Percentiles rank a stretch among this genome's conserved stretches.
These are phyloP conservation scores for Amblyjoppa proteus DNA, from an alignment of 2,888 invertebrate species.

Conservation along the genomic window DNA sequence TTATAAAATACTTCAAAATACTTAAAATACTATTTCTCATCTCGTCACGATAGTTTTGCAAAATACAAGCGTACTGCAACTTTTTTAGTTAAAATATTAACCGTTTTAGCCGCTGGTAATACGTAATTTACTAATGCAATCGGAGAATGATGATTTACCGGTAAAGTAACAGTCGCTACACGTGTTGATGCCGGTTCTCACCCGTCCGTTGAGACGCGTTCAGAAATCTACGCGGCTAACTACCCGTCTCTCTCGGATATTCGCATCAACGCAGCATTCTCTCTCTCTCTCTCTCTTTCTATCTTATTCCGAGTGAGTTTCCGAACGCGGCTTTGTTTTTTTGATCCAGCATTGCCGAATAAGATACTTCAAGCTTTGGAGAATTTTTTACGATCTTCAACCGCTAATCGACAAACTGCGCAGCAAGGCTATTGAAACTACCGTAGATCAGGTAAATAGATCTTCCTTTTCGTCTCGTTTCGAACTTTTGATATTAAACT, in stretches of 20 bases:
- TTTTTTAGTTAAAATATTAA: too few relatives aligned
- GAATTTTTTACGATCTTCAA: not conserved
- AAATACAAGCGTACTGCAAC: too few relatives aligned
- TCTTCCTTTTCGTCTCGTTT: not conserved
- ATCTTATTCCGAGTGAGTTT: too few relatives aligned
- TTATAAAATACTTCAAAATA: too few relatives aligned
- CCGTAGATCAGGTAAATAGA: not conserved
- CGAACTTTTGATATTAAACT: not conserved
- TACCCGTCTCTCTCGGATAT: too few relatives aligned
- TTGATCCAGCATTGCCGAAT: not conserved
- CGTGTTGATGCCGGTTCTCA: conserved; percentile 1
- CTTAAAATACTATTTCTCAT: too few relatives aligned
- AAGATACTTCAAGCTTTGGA: not conserved
- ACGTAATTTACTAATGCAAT: too few relatives aligned
- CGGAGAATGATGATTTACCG: not conserved
- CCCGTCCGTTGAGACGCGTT: not conserved
- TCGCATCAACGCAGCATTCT: too few relatives aligned
- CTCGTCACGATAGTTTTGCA: too few relatives aligned
- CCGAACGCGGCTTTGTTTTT: not conserved
- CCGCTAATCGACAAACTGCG: not conserved
- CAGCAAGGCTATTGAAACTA: not conserved
- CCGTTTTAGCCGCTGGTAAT: too few relatives aligned
- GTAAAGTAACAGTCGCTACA: not conserved
- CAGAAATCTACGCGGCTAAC: too few relatives aligned
- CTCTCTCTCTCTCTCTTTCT: too few relatives aligned